Evolutionary conservation across 2,888 invertebrate genomes (phyloP), one percentile per base, ranked within the genome.

Genomic region (Acronicta psi): DNA sequence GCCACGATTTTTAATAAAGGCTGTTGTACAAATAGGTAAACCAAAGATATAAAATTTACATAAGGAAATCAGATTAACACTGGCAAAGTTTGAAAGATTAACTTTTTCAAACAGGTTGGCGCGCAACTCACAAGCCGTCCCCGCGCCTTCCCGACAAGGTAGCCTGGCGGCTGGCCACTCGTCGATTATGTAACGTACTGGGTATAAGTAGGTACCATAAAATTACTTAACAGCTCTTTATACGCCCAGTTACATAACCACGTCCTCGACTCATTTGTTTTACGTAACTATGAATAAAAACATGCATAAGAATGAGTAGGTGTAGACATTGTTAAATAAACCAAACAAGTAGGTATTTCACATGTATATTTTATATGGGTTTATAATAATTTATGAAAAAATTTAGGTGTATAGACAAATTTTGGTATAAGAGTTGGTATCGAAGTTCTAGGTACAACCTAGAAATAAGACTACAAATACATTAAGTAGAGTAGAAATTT

Each of bases 391-490:
- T 78, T 75, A 84, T 80, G 79, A 81, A 82, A 84, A 83, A 79
- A 65, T 80, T 76, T 81, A 81, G 73, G 74, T 71, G 79, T 69
- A 80, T 81, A 85, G 80, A 83, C 78, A 86, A 85, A 80, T 78
- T 90, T 92, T 89, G 88, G 91, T 91, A 85, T 87, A 84, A 88
- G 84, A 87, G 82, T 86, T 88, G 87, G 88, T 89, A 86, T 87
- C 85, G 86, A 86, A 87, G 85, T 82, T 84, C 83, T 85, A 86
- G 82, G 84, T 85, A 84, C 82, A 84, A 87, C 84, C 82, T 87
- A 88, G 82, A 81, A 82, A 77, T 79, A 85, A 77, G 81, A 83
- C 82, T 84, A 87, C 77, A 85, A 76, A 79, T 77, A 84, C 81
- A 69, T 74, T 73, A 72, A 73, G 73, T 81, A 81, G 77, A 80